Evolutionary conservation across 2,113 vertebrate genomes (phyloP), one percentile per base, ranked within the genome.

Genomic region (Morone chrysops): DNA sequence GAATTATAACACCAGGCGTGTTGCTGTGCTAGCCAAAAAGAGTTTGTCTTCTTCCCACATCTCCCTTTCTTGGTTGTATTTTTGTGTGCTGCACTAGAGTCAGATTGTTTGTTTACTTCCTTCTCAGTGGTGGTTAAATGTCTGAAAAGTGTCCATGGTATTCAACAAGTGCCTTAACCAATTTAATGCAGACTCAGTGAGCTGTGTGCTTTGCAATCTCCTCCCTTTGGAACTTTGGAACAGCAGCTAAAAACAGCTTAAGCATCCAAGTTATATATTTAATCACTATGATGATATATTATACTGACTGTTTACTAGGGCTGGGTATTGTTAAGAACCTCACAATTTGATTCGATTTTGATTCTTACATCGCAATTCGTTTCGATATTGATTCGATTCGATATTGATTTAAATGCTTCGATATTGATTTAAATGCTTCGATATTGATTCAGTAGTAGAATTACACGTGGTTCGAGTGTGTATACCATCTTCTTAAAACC

Each of bases 41-140:
- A 14, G 38, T 25, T n/a, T 54, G 48, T 48, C 56, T 17, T 43
- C 65, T 5, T 36, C 11, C 38, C 45, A 8, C 1, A 13, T 8
- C 13, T 54, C 16, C 3, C 11, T 47, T 51, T 60, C n/a, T 56
- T 61, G 38, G 68, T 66, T 70, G 38, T 50, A 51, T 57, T 66
- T 77, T 36, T 84, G 41, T 51, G 36, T 25, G 56, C 40, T 63
- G 22, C 31, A 70, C 47, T 53, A 5, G 36, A 80, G 59, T 83
- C 41, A 40, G n/a, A 62, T 62, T 70, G 83, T 89, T 90, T 85
- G 71, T 81, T 81, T 80, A 81, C 80, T 70, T 80, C 48, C 20
- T 68, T 66, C 57, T 72, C 70, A 66, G 50, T 61, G 18, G 31
- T 53, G 65, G 40, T 81, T 86, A 62, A 75, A 6, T 85, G 69